Conservation (phyloP, 2,888 invertebrate species). For the Drosophila macrothrix region DNA sequence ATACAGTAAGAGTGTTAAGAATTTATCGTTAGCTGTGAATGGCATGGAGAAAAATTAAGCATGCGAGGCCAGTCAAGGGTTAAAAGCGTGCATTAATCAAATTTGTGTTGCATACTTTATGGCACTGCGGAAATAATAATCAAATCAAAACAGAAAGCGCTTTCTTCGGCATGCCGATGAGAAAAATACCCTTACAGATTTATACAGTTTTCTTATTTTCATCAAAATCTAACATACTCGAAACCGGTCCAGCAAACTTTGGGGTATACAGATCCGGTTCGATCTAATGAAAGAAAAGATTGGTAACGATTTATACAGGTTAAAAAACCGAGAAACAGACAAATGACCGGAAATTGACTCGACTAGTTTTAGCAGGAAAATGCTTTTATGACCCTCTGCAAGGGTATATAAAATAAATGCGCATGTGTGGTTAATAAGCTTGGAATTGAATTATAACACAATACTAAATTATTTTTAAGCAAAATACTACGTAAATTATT, state of each 20-base stretch:
- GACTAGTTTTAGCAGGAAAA: background rate
- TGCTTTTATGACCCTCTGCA: conserved; percentile 8
- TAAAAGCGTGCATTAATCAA: conserved; percentile 55
- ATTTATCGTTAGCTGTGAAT: conserved; percentile 34
- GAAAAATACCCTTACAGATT: conserved; percentile 10
- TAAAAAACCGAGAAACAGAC: conserved; percentile 15
- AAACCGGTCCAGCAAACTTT: conserved; percentile 11
- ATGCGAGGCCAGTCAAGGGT: conserved; percentile 38
- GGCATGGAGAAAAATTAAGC: conserved; percentile 31
- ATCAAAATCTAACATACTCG: conserved; percentile 9
- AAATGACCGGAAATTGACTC: background rate
- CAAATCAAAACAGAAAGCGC: conserved; percentile 16
- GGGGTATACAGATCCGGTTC: conserved; percentile 6
- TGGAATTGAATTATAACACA: conserved; percentile 16
- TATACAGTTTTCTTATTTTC: background rate
- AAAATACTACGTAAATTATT: conserved; percentile 29
- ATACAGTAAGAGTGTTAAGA: conserved; percentile 26
- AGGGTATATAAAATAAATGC: conserved; percentile 24
- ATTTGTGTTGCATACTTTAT: conserved; percentile 57
- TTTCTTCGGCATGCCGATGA: conserved; percentile 23
- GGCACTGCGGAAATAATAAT: conserved; percentile 53
- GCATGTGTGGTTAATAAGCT: conserved; percentile 20
- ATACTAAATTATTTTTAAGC: conserved; percentile 15
- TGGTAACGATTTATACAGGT: conserved; percentile 7
- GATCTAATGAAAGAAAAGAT: conserved; percentile 16